phyloP scores from a whole-genome alignment of 1,140 invertebrate species.

The Papilio aristodemus region DNA sequence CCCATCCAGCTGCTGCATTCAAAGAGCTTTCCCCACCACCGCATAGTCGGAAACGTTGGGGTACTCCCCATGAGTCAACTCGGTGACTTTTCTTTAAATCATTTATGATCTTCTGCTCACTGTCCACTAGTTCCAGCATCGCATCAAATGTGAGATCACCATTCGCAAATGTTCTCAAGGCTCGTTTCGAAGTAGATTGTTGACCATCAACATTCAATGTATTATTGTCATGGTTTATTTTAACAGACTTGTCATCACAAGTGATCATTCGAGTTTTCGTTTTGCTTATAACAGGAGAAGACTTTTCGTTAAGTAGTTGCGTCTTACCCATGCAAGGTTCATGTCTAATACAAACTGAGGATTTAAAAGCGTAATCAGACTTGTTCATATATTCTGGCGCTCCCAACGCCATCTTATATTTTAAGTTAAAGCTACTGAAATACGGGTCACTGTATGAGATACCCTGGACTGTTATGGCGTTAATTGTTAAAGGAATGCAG shows the following conservation, averaged over 20 bases:
- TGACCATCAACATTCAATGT: slow-evolving; percentile 55
- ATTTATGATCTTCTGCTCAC: slow-evolving; percentile 60
- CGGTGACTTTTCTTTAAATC: slow-evolving; percentile 52
- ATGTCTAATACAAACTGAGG: slow-evolving; percentile 81
- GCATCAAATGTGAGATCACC: slow-evolving; percentile 72
- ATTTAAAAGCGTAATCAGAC: slow-evolving; percentile 82
- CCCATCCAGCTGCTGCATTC: slow-evolving; percentile 88
- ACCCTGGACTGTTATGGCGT: slow-evolving; percentile 83
- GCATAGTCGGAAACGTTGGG: slow-evolving; percentile 82
- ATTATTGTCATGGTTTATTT: slow-evolving; percentile 77
- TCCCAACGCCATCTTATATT: slow-evolving; percentile 79
- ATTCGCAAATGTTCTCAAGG: slow-evolving; percentile 62
- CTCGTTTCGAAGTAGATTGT: slow-evolving; percentile 48
- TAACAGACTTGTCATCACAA: slow-evolving; percentile 61
- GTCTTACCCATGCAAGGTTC: slow-evolving; percentile 71
- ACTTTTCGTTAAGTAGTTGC: slow-evolving; percentile 73
- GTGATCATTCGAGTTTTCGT: slow-evolving; percentile 73
- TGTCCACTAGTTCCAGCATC: slow-evolving; percentile 67
- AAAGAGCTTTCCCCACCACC: slow-evolving; percentile 90
- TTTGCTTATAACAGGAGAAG: slow-evolving; percentile 73
- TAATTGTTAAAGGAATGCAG: slow-evolving; percentile 84
- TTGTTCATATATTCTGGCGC: slow-evolving; percentile 79
- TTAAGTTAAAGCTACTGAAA: slow-evolving; percentile 83
- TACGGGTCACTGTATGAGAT: slow-evolving; percentile 82
- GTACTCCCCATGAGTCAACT: slow-evolving; percentile 82